These are phyloP conservation scores for Synergus umbraculus DNA, from an alignment of 2,888 invertebrate species.

Conservation along the genomic window DNA sequence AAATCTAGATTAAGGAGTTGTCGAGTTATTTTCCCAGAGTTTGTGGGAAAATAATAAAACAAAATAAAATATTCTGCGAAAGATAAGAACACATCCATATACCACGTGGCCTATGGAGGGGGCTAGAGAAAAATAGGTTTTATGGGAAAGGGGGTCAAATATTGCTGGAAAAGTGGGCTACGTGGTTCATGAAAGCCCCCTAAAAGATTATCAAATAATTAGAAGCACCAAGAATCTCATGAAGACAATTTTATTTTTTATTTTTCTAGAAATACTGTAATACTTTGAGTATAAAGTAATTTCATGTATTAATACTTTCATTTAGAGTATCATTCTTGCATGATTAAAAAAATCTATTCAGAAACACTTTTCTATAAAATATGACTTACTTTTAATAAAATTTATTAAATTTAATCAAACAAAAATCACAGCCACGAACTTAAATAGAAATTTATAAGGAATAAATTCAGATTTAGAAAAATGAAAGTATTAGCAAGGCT, in stretches of 20 bases:
- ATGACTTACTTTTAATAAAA: background rate
- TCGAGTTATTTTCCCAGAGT: background rate
- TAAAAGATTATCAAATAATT: background rate
- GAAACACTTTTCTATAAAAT: background rate
- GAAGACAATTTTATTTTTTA: background rate
- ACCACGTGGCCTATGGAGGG: too few species aligned
- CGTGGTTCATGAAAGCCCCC: too few species aligned
- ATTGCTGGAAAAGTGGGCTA: too few species aligned
- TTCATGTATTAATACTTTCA: too few species aligned
- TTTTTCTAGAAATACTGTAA: background rate
- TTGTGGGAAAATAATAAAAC: background rate
- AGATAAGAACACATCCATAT: background rate
- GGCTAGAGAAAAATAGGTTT: too few species aligned
- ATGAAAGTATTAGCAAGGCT: slow-evolving; percentile 26
- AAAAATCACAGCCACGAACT: background rate
- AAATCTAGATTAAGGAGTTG: slow-evolving; percentile 1
- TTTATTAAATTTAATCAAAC: background rate
- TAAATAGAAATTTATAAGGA: background rate
- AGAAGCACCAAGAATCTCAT: background rate
- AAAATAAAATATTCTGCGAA: background rate
- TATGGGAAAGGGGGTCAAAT: too few species aligned
- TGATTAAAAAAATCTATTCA: background rate
- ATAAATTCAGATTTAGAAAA: background rate
- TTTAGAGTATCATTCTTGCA: too few species aligned
- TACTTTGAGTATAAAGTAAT: too few species aligned